These are phyloP conservation scores for Stichodactyla mertensii DNA, from an alignment of 64 coral and sea anemone species.

Conservation along the genomic window DNA sequence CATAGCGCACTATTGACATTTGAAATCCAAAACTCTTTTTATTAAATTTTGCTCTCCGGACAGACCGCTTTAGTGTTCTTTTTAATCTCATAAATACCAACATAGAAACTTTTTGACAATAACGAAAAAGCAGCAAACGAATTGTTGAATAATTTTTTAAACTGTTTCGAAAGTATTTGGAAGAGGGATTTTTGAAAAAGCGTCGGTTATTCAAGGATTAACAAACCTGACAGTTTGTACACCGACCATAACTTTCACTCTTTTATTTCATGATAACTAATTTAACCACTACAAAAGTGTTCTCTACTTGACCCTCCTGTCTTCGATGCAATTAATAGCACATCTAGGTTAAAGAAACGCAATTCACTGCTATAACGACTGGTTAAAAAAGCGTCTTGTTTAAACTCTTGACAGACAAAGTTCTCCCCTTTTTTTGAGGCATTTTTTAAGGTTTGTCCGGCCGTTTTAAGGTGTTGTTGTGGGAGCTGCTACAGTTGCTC, in stretches of 20 bases:
- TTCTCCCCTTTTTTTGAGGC: too few relatives aligned
- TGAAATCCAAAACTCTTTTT: not conserved
- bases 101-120: not conserved
- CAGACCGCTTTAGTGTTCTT: not conserved
- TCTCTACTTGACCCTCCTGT: not conserved
- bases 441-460: too few relatives aligned
- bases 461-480: not conserved
- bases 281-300: not conserved
- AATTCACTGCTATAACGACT: not conserved
- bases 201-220: not conserved
- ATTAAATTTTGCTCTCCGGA: not conserved
- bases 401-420: too few relatives aligned
- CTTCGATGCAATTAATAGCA: not conserved
- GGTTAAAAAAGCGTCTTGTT: not conserved
- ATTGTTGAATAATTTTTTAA: not conserved
- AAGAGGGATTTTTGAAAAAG: not conserved
- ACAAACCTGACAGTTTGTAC: not conserved
- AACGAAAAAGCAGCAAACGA: not conserved
- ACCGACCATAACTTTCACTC: not conserved
- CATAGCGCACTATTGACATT: not conserved
- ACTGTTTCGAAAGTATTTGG: not conserved
- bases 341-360: not conserved
- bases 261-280: not conserved
- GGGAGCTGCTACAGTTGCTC: not conserved
- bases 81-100: not conserved